Evolutionary conservation across 2,797 vertebrate species (phyloP).

Genomic region (Poeciliopsis paucimaculata): DNA sequence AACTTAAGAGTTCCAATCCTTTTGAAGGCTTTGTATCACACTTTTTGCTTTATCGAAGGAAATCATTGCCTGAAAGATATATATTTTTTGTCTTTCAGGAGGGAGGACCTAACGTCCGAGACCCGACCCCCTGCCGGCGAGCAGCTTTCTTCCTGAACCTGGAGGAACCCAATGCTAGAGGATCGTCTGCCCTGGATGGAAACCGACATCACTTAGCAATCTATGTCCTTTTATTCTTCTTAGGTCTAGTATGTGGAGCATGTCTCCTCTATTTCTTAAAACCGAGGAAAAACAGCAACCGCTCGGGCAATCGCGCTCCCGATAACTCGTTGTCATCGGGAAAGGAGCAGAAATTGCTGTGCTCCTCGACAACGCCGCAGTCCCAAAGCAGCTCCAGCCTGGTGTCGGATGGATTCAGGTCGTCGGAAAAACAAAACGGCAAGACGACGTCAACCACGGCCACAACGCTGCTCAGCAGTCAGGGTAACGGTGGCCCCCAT

Average conservation of each 20-base stretch:
- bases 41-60: neutral
- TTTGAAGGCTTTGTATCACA: neutral
- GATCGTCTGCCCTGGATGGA: slow-evolving; percentile 12
- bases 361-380: slow-evolving; percentile 83
- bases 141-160: slow-evolving; percentile 82
- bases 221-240: slow-evolving; percentile 77
- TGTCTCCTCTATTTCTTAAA: slow-evolving; percentile 49
- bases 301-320: slow-evolving; percentile 42
- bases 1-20: neutral
- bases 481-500: slow-evolving; percentile 76
- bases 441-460: slow-evolving; percentile 69
- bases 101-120: slow-evolving; percentile 51
- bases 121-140: slow-evolving; percentile 73
- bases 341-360: slow-evolving; percentile 82
- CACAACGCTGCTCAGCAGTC: slow-evolving; percentile 60
- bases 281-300: slow-evolving; percentile 13
- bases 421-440: slow-evolving; percentile 82
- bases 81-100: slow-evolving; percentile 55
- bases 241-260: slow-evolving; percentile 44
- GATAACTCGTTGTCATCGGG: slow-evolving; percentile 73
- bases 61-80: neutral
- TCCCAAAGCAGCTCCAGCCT: slow-evolving; percentile 86
- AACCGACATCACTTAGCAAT: slow-evolving; percentile 76
- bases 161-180: slow-evolving; percentile 53
- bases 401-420: slow-evolving; percentile 80